Base-by-base conservation (phyloP, 2,888 invertebrate species). In the Rhodophaea formosa region DNA sequence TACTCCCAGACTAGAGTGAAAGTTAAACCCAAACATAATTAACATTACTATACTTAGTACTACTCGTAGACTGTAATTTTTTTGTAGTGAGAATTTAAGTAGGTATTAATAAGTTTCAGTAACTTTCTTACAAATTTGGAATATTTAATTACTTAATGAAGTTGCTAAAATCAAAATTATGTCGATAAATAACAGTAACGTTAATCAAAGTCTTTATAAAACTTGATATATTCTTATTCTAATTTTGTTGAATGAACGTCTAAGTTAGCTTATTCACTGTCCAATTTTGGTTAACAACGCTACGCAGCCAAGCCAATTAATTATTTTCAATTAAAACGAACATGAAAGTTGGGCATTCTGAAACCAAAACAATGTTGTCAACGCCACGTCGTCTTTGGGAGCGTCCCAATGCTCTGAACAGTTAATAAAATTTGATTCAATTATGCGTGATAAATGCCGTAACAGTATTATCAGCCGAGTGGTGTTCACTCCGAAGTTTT, bases 251-350 rank as follows among this genome's bases (percentile, higher is more conserved):
- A 56, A 49, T 47, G 39, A 39, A 56, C 17, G 14, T 43, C 42
- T 49, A 49, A 56, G 39, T 55, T 47, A 17, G 39, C 16, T 49
- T 32, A 44, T 32, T 44, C 56, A 49, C 43, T 49, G 47, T 39
- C 23, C 47, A 47, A 56, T 47, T 56, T 49, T 15, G 23, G 17
- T 56, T 42, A 17, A 49, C 49, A 56, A 49, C 29, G 23, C 43
- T 15, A 30, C 16, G 39, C 30, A 49, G 42, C 46, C 47, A 39
- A 14, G 15, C 30, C 49, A 51, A 56, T 56, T 56, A 56, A 56
- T 56, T 49, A 56, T 49, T 49, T 42, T 56, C 49, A 56, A 56
- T 49, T 56, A 49, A 56, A 32, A 44, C 32, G 46, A 56, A 56
- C 56, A 56, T 15, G 42, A 39, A 56, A 49, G 56, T 56, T 32